A percentile compares a stretch with the other conserved stretches of the same genome.
These are phyloP conservation scores for Polietes domitor DNA, from an alignment of 2,888 invertebrate genomes.

Conservation along the genomic window DNA sequence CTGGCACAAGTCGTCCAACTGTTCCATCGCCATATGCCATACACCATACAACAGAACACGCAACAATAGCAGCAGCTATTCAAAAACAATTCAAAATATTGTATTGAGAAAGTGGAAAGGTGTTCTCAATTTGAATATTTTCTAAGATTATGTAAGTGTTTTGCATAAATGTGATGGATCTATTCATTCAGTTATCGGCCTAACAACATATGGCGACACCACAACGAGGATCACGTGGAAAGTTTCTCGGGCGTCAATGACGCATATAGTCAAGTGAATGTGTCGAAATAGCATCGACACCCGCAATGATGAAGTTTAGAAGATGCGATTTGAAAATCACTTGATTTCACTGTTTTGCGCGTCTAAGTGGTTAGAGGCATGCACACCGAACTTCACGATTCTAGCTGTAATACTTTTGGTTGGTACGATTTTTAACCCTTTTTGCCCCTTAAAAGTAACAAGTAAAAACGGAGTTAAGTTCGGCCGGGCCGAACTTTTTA, in stretches of 20 bases:
- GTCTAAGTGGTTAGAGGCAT: no score
- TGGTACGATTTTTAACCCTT: no score
- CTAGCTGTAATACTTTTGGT: no score
- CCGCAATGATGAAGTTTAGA: not conserved
- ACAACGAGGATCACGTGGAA: constrained; percentile 7
- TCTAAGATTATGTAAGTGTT: constrained; percentile 63
- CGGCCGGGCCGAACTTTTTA: no score
- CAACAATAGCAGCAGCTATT: not conserved
- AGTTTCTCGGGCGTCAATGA: constrained; percentile 2
- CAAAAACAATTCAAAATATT: constrained; percentile 6
- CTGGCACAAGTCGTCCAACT: constrained; percentile 29
- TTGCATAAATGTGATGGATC: constrained; percentile 68
- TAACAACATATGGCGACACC: constrained; percentile 27
- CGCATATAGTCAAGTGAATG: constrained; percentile 1
- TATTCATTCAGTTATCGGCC: constrained; percentile 9
- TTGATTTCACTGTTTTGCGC: no score
- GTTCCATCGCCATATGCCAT: not conserved
- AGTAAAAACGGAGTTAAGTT: no score
- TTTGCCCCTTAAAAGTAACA: no score
- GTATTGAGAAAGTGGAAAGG: constrained; percentile 28
- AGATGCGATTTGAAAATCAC: no score
- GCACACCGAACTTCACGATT: no score
- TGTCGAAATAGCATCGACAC: not conserved
- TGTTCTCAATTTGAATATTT: constrained; percentile 25
- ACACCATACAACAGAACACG: not conserved